Percentiles rank a stretch among this genome's conserved stretches.
phyloP scores from a whole-genome alignment of 2,797 vertebrate genomes.

The Myotis findleyi region DNA sequence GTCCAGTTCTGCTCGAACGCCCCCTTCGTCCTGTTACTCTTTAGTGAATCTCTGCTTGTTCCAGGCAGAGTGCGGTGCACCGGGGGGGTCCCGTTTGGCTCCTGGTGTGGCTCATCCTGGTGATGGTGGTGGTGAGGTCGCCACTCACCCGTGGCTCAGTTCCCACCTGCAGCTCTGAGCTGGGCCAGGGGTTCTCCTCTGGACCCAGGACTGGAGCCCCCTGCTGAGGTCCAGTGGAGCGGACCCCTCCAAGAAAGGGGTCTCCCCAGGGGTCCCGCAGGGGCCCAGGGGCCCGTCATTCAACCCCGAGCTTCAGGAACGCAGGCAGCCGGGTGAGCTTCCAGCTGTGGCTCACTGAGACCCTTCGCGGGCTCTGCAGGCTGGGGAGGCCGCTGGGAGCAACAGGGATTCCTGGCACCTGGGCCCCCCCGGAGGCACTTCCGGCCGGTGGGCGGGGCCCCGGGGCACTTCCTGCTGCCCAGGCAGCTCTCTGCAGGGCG shows the following conservation, averaged over 20 bases:
- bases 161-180: not conserved
- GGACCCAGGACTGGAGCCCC: not conserved
- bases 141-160: not conserved
- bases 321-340: accelerated
- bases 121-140: not conserved
- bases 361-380: not conserved
- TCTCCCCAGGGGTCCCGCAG: not conserved
- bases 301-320: not conserved
- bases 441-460: not conserved
- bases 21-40: not conserved
- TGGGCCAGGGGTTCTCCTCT: not conserved
- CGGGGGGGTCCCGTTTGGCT: not conserved
- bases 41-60: not conserved
- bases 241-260: too few relatives aligned
- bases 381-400: too few relatives aligned
- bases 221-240: not conserved
- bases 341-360: not conserved
- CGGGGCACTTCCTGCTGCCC: not conserved
- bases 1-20: not conserved
- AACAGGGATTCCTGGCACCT: too few relatives aligned
- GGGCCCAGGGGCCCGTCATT: too few relatives aligned
- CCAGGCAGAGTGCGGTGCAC: not conserved
- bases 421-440: not conserved
- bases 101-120: accelerated
- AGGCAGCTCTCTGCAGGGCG: not conserved